Percentiles rank a stretch among this genome's conserved stretches.
Conservation (phyloP, 2,797 vertebrate genomes). For the Semotilus atromaculatus region DNA sequence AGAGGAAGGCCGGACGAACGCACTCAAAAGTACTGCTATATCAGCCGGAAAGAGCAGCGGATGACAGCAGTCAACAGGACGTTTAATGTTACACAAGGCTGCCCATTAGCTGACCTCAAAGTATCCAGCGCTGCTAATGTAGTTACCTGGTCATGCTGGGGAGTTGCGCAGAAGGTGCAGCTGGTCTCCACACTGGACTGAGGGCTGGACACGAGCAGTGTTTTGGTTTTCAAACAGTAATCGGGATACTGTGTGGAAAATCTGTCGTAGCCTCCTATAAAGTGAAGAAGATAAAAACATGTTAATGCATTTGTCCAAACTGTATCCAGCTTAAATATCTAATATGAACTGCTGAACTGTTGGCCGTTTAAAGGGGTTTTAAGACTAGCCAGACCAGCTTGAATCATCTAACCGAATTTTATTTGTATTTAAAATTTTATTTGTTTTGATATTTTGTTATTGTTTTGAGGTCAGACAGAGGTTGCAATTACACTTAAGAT, state of each 20-base stretch:
- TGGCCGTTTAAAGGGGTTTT: background rate
- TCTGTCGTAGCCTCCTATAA: constrained; percentile 79
- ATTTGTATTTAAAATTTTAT: background rate
- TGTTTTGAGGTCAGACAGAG: background rate
- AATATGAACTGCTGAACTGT: no score
- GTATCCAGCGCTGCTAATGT: constrained; percentile 6
- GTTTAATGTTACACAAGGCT: constrained; percentile 49
- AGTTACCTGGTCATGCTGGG: constrained; percentile 81
- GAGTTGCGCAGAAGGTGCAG: constrained; percentile 80
- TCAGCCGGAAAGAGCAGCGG: constrained; percentile 48
- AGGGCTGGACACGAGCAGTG: constrained; percentile 69
- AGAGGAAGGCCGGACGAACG: constrained; percentile 7
- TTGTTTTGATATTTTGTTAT: background rate
- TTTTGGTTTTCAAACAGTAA: constrained; percentile 81
- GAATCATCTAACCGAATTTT: background rate
- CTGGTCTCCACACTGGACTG: constrained; percentile 75
- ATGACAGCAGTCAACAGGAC: constrained; percentile 52
- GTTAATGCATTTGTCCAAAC: background rate
- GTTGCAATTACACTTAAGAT: background rate
- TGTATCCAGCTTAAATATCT: no score
- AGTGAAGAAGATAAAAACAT: background rate
- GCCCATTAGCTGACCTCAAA: constrained; percentile 31
- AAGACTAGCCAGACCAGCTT: background rate
- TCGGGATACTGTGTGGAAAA: constrained; percentile 83
- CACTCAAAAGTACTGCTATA: constrained; percentile 14